phyloP scores from a whole-genome alignment of 2,113 vertebrate genomes.

The Aythya baeri region DNA sequence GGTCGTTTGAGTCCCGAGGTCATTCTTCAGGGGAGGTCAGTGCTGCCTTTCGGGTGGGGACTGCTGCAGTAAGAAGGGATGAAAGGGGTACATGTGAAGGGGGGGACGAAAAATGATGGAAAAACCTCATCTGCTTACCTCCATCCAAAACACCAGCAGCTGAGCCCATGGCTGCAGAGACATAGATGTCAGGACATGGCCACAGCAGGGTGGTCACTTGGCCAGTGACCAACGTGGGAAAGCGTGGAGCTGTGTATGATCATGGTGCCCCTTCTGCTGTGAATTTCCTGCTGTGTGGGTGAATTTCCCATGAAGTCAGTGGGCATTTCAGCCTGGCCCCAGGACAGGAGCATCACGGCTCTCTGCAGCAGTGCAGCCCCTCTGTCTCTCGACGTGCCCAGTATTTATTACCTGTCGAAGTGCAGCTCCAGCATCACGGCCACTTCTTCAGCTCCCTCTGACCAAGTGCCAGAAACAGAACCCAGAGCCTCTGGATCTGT shows the following conservation, averaged over 20 bases:
- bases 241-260: neutral
- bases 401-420: neutral
- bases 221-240: neutral
- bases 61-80: neutral
- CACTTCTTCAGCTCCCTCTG: neutral
- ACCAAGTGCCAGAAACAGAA: neutral
- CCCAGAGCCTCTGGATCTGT: neutral
- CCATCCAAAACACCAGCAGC: neutral
- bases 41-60: neutral
- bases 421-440: neutral
- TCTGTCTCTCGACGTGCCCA: neutral
- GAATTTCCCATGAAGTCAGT: neutral
- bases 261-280: neutral
- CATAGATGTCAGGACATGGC: neutral
- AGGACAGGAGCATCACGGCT: neutral
- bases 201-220: neutral
- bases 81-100: neutral
- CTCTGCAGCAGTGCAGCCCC: neutral
- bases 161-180: rapidly evolving
- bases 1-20: neutral
- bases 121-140: neutral
- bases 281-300: neutral
- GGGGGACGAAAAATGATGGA: neutral
- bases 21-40: rapidly evolving
- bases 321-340: neutral